Evolutionary conservation across 2,113 vertebrate species (phyloP), one percentile per base, ranked within the genome.

Genomic region (Chelonoidis abingdonii): DNA sequence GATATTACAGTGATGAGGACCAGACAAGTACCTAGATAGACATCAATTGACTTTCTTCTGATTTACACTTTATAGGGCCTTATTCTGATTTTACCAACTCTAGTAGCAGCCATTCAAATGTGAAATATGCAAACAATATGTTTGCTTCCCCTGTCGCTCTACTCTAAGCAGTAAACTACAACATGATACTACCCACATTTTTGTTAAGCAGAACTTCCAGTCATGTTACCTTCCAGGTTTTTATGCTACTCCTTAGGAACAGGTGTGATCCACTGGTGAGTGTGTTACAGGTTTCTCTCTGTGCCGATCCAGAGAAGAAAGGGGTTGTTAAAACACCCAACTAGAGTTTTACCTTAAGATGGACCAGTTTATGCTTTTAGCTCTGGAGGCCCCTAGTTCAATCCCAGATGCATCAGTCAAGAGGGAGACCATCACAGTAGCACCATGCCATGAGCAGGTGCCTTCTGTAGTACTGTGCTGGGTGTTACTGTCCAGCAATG

Each of bases 401-500:
- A 21, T 38, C 8, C 4, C 17, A n/a, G 35, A 69, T 69, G n/a
- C 22, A 9, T 38, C 65, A 22, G 19, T 38, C n/a, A 72, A 22
- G 19, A 38, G 65, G 17, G 65, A 72, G 9, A 5, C 35, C 65
- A 72, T 72, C 65, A 38, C 19, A 72, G n/a, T 10, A 10, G n/a
- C 9, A 38, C n/a, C n/a, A 19, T 38, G n/a, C 17, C 24, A 78
- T 27, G 75, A 78, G 10, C 12, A 78, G 38, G 16, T 88, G 24
- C 16, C 85, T 89, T 29, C 9, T 1, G 0, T 1, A 53, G 49
- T 21, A 17, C 14, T 41, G 50, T 4, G 24, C 47, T 9, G n/a
- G 3, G 2, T 65, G 50, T 38, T 2, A 0, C 56, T 85, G n/a
- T n/a, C 56, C 4, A 2, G 27, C 41, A 50, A n/a, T 78, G 53